Percentiles rank a stretch among this genome's conserved stretches.
phyloP scores from a whole-genome alignment of 2,113 vertebrate genomes.

The Ceyx melanurus region DNA sequence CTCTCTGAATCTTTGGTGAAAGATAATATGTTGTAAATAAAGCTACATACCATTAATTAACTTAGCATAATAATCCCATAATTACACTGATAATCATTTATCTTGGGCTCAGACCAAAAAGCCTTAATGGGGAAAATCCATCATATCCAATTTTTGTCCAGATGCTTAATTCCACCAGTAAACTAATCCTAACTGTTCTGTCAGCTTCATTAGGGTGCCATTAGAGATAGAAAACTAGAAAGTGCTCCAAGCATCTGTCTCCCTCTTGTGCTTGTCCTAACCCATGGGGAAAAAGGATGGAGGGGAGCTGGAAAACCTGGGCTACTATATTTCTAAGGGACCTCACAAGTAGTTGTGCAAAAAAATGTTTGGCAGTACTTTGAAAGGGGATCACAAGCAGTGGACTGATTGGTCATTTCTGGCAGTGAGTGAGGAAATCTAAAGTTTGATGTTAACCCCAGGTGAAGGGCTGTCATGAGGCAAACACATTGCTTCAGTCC shows the following conservation, averaged over 20 bases:
- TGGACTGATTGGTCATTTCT: neutral
- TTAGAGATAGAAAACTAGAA: slow-evolving; percentile 38
- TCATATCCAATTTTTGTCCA: slow-evolving; percentile 70
- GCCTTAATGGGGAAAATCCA: slow-evolving; percentile 66
- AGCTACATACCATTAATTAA: slow-evolving; percentile 63
- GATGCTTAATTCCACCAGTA: slow-evolving; percentile 61
- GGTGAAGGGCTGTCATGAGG: neutral
- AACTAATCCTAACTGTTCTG: slow-evolving; percentile 54
- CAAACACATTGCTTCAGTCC: neutral
- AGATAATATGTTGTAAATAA: slow-evolving; percentile 59
- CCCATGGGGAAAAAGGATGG: neutral
- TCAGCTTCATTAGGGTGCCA: slow-evolving; percentile 49
- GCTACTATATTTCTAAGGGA: neutral
- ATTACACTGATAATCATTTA: slow-evolving; percentile 67
- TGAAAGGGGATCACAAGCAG: neutral
- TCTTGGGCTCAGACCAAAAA: slow-evolving; percentile 60
- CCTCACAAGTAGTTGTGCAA: neutral
- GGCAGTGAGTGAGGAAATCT: neutral
- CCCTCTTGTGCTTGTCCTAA: neutral
- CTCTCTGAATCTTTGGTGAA: slow-evolving; percentile 4
- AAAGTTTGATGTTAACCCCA: neutral
- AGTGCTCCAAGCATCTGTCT: neutral
- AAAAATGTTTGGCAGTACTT: neutral
- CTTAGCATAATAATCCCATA: slow-evolving; percentile 56
- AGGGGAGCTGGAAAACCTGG: neutral